These are phyloP conservation scores for Gisinianus flammeolus DNA, from an alignment of 2,888 invertebrate genomes.

Conservation along the genomic window DNA sequence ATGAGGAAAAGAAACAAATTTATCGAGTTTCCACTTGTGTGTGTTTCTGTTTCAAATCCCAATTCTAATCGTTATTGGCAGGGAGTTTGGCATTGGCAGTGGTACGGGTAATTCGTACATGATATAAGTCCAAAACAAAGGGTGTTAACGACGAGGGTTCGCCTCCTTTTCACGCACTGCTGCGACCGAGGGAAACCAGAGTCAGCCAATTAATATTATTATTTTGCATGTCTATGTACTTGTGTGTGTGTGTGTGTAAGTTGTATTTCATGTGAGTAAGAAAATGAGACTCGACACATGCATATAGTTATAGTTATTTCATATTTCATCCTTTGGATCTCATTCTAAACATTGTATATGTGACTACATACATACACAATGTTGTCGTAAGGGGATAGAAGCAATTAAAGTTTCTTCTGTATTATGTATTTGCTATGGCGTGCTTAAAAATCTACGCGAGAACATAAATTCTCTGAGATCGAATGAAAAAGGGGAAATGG, in stretches of 20 bases:
- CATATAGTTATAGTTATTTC: no score
- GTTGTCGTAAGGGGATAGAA: not conserved
- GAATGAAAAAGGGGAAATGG: no score
- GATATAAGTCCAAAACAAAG: constrained; percentile 25
- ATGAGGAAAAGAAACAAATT: not conserved
- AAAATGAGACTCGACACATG: no score
- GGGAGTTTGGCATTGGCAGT: not conserved
- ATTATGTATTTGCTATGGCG: no score
- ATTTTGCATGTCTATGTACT: constrained; percentile 7
- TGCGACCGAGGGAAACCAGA: not conserved
- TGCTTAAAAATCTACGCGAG: no score
- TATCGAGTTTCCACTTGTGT: not conserved
- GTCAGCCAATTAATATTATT: constrained; percentile 26
- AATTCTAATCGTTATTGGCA: constrained; percentile 3
- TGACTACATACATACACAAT: no score
- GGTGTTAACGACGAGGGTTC: constrained; percentile 20
- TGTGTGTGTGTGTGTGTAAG: not conserved
- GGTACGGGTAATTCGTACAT: constrained; percentile 17
- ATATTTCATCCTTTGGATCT: not conserved
- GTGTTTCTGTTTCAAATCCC: not conserved
- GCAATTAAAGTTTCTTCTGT: constrained; percentile 6
- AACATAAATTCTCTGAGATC: not conserved
- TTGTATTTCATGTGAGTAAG: no score
- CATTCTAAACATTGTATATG: not conserved
- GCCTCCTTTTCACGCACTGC: constrained; percentile 2